These are phyloP conservation scores for Caerostris extrusa DNA, from an alignment of 1,140 invertebrate species.

Conservation along the genomic window DNA sequence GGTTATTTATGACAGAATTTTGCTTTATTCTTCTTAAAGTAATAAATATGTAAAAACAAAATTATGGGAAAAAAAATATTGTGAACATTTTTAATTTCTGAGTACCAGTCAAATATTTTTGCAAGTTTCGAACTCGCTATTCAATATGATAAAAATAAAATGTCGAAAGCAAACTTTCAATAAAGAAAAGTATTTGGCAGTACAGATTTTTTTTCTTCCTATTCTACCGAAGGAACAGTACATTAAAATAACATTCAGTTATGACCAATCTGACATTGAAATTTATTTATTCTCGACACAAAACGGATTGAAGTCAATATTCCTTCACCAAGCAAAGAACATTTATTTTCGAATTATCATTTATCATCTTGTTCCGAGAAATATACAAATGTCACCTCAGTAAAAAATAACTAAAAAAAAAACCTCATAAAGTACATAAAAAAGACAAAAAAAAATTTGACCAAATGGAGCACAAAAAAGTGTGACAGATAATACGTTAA, in stretches of 20 bases:
- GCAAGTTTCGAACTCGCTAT: too few relatives aligned
- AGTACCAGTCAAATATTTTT: too few relatives aligned
- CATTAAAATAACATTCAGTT: background rate
- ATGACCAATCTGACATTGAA: background rate
- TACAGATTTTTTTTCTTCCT: too few relatives aligned
- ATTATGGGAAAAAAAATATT: too few relatives aligned
- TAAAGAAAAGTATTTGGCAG: too few relatives aligned
- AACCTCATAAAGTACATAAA: background rate
- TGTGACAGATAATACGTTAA: slow-evolving; percentile 52
- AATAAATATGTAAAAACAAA: too few relatives aligned
- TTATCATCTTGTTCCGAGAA: background rate
- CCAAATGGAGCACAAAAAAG: background rate
- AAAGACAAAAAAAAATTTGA: background rate
- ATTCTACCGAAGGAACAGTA: background rate
- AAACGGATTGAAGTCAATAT: background rate
- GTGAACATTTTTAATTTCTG: too few relatives aligned
- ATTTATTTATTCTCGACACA: background rate
- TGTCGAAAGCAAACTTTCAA: background rate
- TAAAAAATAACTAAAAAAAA: background rate
- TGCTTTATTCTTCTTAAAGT: too few relatives aligned
- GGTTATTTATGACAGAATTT: too few relatives aligned
- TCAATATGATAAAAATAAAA: background rate
- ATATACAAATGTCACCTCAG: background rate
- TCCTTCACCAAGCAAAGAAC: background rate
- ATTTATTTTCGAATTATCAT: slow-evolving; percentile 20